Base-by-base conservation (phyloP, 2,797 vertebrate species). In the Micropoecilia bifurca region DNA sequence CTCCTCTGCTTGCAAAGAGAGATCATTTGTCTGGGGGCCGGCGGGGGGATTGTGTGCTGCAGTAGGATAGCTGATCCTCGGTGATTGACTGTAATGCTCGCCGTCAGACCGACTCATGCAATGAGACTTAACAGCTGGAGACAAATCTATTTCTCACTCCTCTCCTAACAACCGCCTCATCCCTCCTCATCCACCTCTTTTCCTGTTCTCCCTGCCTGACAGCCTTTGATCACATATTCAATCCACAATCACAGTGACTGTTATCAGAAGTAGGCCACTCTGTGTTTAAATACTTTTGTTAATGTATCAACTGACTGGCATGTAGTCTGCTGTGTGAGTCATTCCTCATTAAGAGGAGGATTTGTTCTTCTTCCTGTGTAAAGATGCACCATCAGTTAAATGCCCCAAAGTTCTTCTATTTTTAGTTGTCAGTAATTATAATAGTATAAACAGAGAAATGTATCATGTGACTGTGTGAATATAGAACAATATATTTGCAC, bases 11-110 rank as follows among this genome's bases (percentile, higher is more conserved):
- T 83, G 82, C 82, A 90, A 93, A 53, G 93, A 81, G 86, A 93
- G 92, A 93, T 91, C 45, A 93, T 92, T 91, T 83, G 86, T 91
- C 82, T 79, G 75, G 87, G 88, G 82, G 63, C 74, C 83, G 80
- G 80, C 25, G 10, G 46, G 22, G 77, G 80, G 84, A 84, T 87
- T 71, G 74, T 87, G 89, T 78, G 85, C 85, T 71, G 75, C 87
- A 16, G 88, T 85, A 80, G 81, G 89, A 72, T 81, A 87, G 89
- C 91, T 92, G 94, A 94, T 95, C 91, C 90, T 82, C 84, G 36
- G 88, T 95, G 95, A 96, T 95, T 95, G 94, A 96, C 93, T 93
- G 87, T 95, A 94, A 95, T 95, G 92, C 90, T 88, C 80, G 74
- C 85, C 85, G 85, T 95, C 92, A 95, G 92, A 95, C 91, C 88